Evolutionary conservation across 2,888 invertebrate species (phyloP), one percentile per base, ranked within the genome.

Genomic region (Lissocephala sabroskyi): DNA sequence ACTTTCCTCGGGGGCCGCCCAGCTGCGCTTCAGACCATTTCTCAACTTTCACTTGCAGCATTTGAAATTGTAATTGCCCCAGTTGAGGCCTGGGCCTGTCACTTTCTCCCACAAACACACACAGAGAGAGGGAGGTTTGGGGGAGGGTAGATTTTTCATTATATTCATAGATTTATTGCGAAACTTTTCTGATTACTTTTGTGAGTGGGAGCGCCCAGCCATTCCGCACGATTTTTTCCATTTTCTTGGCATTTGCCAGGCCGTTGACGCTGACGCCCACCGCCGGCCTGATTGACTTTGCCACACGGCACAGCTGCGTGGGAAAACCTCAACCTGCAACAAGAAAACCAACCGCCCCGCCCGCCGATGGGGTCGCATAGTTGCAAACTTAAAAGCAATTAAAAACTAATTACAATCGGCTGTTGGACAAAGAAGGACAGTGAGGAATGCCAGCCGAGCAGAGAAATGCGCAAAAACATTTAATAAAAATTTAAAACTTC

Each of bases 401-500:
- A 78, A 79, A 71, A 71, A 78, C 68, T 71, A 71, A 71, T 71
- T 71, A 71, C 65, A 67, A 62, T 57, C 48, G 55, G 56, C 51
- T 48, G 32, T 47, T 49, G 45, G 57, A 30, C 23, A 9, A 7
- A 7, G 14, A 9, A 5, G 23, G 9, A 6, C 1, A 7, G 5
- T 9, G 13, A n/a, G 3, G 14, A 0, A 36, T 33, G 17, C 16
- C 18, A 36, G 33, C n/a, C 32, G 35, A 41, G 28, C 43, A 29
- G 26, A 55, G 55, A 59, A 65, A 74, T 74, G 67, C 64, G 71
- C 57, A 51, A 58, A 62, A 41, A 67, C 54, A 64, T 78, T 78
- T 66, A 76, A 64, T 68, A 68, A 61, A 73, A 78, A 67, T 78
- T 78, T 76, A 73, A 78, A 67, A 71, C 79, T 78, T 67, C 73